Conservation (phyloP, 2,888 invertebrate species). For the Pristionchus mayeri region DNA sequence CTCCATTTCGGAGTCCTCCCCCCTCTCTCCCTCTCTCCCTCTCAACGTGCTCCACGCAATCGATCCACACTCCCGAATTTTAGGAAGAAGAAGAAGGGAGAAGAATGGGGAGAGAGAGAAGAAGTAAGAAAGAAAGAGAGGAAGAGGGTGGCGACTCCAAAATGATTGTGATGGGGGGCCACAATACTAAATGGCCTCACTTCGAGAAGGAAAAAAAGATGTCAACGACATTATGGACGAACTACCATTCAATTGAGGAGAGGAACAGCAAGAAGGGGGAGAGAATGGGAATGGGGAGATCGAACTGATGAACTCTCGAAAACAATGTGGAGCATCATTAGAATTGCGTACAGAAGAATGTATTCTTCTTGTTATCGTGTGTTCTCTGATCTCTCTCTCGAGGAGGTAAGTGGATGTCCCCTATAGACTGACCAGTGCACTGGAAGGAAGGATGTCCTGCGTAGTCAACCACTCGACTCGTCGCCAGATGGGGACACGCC, state of each 20-base stretch:
- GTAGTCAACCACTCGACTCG: constrained; percentile 73
- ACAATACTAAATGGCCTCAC: constrained; percentile 6
- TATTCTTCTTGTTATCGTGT: no score
- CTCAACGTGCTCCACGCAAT: constrained; percentile 23
- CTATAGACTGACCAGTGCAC: constrained; percentile 69
- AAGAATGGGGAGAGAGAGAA: neutral
- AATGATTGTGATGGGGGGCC: constrained; percentile 36
- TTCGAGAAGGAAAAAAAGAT: neutral
- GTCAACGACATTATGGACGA: neutral
- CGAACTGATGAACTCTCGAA: no score
- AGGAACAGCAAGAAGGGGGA: neutral
- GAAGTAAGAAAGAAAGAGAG: neutral
- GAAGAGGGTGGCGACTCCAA: constrained; percentile 28
- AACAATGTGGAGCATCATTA: no score
- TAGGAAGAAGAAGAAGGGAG: constrained; percentile 18
- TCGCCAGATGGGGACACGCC: constrained; percentile 75
- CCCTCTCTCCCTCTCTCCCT: neutral
- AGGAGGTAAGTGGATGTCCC: no score
- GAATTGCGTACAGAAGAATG: no score
- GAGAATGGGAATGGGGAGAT: no score
- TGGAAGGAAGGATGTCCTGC: constrained; percentile 75
- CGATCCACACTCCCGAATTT: constrained; percentile 39
- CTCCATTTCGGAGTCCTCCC: constrained; percentile 29
- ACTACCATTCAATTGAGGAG: neutral
- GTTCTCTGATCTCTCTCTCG: no score